A percentile compares a stretch with the other conserved stretches of the same genome.
phyloP scores from a whole-genome alignment of 2,797 vertebrate species.

The Pyrrhura leucotis region DNA sequence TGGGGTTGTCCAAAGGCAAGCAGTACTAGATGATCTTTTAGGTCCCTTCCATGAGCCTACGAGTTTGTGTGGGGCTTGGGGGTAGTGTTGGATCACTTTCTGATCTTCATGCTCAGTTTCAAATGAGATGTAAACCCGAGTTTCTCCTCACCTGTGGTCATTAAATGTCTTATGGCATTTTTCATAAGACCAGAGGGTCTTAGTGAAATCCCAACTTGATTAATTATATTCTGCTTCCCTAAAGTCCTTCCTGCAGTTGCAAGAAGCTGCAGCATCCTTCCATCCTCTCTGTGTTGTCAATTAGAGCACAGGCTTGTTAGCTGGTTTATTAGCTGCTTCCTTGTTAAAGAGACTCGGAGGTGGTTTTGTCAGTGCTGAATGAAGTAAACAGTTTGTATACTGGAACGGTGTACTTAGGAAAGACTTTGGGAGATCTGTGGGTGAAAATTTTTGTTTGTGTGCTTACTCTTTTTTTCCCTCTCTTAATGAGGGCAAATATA shows the following conservation, averaged over 20 bases:
- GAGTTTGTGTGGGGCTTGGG: neutral
- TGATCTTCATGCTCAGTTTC: neutral
- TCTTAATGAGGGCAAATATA: neutral
- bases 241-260: neutral
- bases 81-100: neutral
- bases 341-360: constrained; percentile 53
- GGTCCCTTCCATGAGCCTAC: neutral
- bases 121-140: constrained; percentile 28
- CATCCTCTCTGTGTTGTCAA: constrained; percentile 36
- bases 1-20: neutral
- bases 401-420: neutral
- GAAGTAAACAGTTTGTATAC: constrained; percentile 37
- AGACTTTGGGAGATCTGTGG: neutral
- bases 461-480: fast-evolving
- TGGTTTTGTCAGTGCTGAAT: constrained; percentile 28
- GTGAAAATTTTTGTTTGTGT: neutral
- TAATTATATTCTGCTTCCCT: constrained; percentile 30
- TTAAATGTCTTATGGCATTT: constrained; percentile 40
- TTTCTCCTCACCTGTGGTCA: constrained; percentile 33
- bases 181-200: constrained; percentile 28
- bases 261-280: neutral
- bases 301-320: constrained; percentile 46
- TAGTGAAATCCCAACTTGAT: constrained; percentile 48
- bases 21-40: neutral
- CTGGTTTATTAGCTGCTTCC: constrained; percentile 44